These are phyloP conservation scores for Drosophila repleta DNA, from an alignment of 1,140 invertebrate species.

Conservation along the genomic window DNA sequence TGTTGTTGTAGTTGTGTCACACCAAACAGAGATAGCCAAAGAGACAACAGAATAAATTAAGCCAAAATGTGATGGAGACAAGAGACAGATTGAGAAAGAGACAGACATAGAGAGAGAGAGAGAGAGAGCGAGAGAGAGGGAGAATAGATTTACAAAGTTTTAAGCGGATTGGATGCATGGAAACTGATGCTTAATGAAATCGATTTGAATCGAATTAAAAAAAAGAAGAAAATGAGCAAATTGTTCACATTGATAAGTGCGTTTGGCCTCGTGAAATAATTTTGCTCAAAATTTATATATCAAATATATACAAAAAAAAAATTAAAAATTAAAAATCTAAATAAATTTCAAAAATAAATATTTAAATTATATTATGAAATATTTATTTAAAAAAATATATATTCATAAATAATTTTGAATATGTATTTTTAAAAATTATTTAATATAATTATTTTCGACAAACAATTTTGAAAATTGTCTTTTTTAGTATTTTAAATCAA, in stretches of 20 bases:
- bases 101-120: slow-evolving; percentile 9
- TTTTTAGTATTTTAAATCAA: no score
- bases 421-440: no score
- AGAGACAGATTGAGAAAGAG: not conserved
- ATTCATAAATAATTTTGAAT: no score
- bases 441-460: no score
- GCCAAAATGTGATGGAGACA: not conserved
- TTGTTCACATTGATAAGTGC: slow-evolving; percentile 15
- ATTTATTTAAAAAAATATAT: no score
- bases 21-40: slow-evolving; percentile 17
- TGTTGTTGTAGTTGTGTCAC: slow-evolving; percentile 41
- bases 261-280: slow-evolving; percentile 19
- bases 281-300: no score
- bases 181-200: slow-evolving; percentile 2
- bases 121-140: slow-evolving; percentile 12
- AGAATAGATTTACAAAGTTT: not conserved
- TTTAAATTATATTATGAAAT: no score
- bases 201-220: slow-evolving; percentile 5
- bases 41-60: slow-evolving; percentile 12
- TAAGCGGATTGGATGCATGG: not conserved
- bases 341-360: not conserved
- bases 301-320: not conserved
- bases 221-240: slow-evolving; percentile 13
- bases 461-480: no score
- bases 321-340: not conserved